These are phyloP conservation scores for Diarsia brunnea DNA, from an alignment of 2,888 invertebrate genomes.

Conservation along the genomic window DNA sequence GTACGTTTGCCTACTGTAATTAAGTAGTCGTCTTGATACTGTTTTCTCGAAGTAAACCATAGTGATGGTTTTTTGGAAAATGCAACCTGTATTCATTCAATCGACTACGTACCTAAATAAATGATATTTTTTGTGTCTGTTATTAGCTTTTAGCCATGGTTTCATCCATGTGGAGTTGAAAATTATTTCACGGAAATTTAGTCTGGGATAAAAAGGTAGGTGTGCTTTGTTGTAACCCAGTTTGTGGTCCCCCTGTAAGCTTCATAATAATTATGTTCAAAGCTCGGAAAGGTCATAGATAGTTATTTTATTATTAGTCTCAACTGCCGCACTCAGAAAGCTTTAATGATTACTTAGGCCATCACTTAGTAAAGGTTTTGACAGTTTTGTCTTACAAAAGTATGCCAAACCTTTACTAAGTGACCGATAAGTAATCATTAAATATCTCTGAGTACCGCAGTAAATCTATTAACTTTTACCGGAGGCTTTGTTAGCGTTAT, in stretches of 20 bases:
- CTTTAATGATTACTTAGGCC: too few species aligned
- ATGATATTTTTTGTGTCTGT: not conserved
- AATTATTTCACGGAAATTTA: not conserved
- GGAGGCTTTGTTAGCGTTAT: too few species aligned
- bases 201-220: not conserved
- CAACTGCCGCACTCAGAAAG: too few species aligned
- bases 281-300: too few species aligned
- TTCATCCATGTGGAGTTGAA: not conserved
- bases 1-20: not conserved
- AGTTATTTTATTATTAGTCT: too few species aligned
- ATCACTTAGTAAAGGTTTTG: too few species aligned
- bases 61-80: not conserved
- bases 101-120: not conserved
- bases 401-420: too few species aligned
- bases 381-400: too few species aligned
- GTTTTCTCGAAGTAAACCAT: not conserved
- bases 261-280: too few species aligned
- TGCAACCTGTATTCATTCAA: not conserved
- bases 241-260: not conserved
- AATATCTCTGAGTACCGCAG: too few species aligned
- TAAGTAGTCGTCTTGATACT: not conserved
- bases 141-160: not conserved
- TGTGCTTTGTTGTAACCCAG: not conserved
- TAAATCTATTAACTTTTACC: too few species aligned
- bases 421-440: too few species aligned